phyloP scores from a whole-genome alignment of 2,888 invertebrate species.

The Epinotia brunnichana region DNA sequence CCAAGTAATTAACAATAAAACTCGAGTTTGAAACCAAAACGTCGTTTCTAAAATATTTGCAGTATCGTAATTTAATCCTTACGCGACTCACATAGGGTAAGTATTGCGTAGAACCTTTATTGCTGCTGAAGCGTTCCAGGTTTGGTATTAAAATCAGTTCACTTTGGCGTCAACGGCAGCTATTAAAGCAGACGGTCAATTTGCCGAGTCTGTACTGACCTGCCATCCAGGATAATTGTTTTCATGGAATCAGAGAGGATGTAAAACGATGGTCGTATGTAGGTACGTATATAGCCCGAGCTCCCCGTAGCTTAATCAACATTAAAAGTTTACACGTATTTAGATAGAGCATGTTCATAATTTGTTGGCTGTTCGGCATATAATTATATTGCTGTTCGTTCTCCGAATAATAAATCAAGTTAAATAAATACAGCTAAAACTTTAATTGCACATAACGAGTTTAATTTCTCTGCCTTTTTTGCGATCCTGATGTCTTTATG shows the following conservation, averaged over 20 bases:
- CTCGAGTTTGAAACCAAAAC: neutral
- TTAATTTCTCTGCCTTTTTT: too few relatives aligned
- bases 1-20: slow-evolving; percentile 27
- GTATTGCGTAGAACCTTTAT: neutral
- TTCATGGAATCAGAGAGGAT: neutral
- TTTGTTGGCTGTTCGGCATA: too few relatives aligned
- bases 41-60: neutral
- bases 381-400: too few relatives aligned
- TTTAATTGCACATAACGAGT: too few relatives aligned
- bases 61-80: neutral
- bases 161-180: slow-evolving; percentile 4
- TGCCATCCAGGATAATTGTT: slow-evolving; percentile 9
- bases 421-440: too few relatives aligned
- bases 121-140: neutral
- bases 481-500: too few relatives aligned
- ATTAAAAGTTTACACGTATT: too few relatives aligned
- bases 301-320: too few relatives aligned
- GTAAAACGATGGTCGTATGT: neutral
- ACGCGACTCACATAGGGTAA: neutral
- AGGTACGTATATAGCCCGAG: too few relatives aligned
- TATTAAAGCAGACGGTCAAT: slow-evolving; percentile 7
- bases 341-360: too few relatives aligned
- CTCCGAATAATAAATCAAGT: too few relatives aligned
- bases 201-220: slow-evolving; percentile 20
- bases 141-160: slow-evolving; percentile 1